Conservation (phyloP, 2,888 invertebrate genomes). For the Meteorus colon region DNA sequence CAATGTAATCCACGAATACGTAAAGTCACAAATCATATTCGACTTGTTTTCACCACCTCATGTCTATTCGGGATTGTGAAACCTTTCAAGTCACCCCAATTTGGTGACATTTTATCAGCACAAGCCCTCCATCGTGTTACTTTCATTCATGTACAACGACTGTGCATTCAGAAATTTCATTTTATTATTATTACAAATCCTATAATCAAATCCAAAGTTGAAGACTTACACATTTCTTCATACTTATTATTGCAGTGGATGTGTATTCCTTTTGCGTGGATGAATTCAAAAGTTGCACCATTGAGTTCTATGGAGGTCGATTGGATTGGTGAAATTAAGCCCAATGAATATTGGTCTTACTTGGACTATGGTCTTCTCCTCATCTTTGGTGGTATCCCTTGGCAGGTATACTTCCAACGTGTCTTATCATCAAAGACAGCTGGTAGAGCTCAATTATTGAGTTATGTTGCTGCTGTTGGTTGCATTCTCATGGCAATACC, state of each 20-base stretch:
- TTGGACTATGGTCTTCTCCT: slow-evolving; percentile 91
- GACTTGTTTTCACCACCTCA: slow-evolving; percentile 33
- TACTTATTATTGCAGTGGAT: slow-evolving; percentile 81
- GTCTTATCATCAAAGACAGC: slow-evolving; percentile 98
- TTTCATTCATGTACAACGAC: neutral
- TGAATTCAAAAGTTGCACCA: slow-evolving; percentile 88
- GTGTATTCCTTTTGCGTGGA: slow-evolving; percentile 97
- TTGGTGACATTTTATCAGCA: slow-evolving; percentile 35
- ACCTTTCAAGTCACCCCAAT: slow-evolving; percentile 47
- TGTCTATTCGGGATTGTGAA: slow-evolving; percentile 27
- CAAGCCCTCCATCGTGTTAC: neutral
- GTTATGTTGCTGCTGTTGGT: slow-evolving; percentile 96
- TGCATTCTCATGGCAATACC: slow-evolving; percentile 98
- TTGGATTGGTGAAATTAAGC: slow-evolving; percentile 89
- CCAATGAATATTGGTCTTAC: slow-evolving; percentile 86
- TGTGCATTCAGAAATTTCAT: slow-evolving; percentile 40
- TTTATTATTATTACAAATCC: neutral
- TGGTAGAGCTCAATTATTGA: slow-evolving; percentile 92
- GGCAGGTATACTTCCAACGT: slow-evolving; percentile 98
- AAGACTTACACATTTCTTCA: neutral
- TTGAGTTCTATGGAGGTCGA: slow-evolving; percentile 88
- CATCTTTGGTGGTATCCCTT: slow-evolving; percentile 96
- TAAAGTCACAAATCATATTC: slow-evolving; percentile 43
- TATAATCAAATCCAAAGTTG: neutral
- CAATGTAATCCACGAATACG: slow-evolving; percentile 52